Base-by-base conservation (phyloP, 2,797 vertebrate genomes). In the Zenarchopterus dispar region DNA sequence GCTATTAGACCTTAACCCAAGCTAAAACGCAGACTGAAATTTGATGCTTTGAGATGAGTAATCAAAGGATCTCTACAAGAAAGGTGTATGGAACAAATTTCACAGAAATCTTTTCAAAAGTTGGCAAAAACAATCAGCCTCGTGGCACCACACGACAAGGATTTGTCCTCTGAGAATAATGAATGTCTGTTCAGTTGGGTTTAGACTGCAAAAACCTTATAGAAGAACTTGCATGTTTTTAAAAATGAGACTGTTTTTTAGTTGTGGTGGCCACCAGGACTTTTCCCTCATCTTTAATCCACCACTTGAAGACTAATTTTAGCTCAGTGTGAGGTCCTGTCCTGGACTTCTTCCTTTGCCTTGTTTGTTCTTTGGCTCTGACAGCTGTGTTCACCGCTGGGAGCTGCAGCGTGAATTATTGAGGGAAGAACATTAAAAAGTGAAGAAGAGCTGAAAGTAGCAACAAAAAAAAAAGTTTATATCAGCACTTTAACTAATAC, bases 381-480 rank as follows among this genome's bases (percentile, higher is more conserved):
- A 79, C 79, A 82, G 75, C 67, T 69, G 52, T 10, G 15, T 21
- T 51, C 70, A 48, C 26, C 67, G 53, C 70, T 45, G 57, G 62
- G 41, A 72, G 58, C 76, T 56, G 49, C 71, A 56, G 51, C 2
- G 3, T 88, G 54, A 84, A 84, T 82, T 82, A 85, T 81, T 82
- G 51, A 82, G 55, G 18, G 53, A 65, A 44, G 46, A 23, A 62
- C 68, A 73, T 56, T 65, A 24, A 67, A 70, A 72, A 53, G 39
- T 78, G 42, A 52, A 63, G 31, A 59, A 48, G 56, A 56, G 26
- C 55, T 24, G 42, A 21, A 18, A 51, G 17, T 16, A 24, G 68
- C 8, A 22, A 23, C 23, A 39, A 64, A 61, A 53, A 39, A 64
- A 61, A 53, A 50, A 9, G 13, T 1, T 55, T 15, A 46, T 19